Evolutionary conservation across 2,797 vertebrate genomes (phyloP).

Genomic region (Gastrophryne carolinensis): DNA sequence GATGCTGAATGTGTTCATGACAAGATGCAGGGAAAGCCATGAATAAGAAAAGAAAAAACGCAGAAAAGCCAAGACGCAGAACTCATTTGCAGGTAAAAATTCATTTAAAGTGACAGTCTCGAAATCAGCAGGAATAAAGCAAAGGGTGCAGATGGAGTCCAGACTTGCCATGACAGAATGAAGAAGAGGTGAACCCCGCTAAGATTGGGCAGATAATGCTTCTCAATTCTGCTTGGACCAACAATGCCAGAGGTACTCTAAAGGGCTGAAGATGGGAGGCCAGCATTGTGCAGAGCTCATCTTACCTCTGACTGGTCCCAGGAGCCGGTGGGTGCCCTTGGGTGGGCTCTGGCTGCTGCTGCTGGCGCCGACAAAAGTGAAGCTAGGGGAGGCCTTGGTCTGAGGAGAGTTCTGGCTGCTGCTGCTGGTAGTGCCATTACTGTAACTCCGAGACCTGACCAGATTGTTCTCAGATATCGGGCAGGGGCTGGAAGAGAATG

Average conservation of each 20-base stretch:
- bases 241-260: constrained; percentile 61
- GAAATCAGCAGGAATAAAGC: neutral
- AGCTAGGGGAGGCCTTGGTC: constrained; percentile 83
- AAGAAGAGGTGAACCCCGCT: too few relatives aligned
- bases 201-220: neutral
- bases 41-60: neutral
- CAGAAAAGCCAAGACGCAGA: neutral
- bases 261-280: constrained; percentile 55
- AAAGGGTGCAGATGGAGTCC: neutral
- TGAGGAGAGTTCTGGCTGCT: constrained; percentile 78
- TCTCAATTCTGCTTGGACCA: constrained; percentile 57
- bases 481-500: constrained; percentile 61
- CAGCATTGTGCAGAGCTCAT: constrained; percentile 67
- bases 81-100: neutral
- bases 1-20: too few relatives aligned
- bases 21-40: too few relatives aligned
- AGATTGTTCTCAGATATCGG: constrained; percentile 80
- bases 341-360: constrained; percentile 59
- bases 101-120: neutral
- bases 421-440: constrained; percentile 67
- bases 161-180: neutral
- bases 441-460: constrained; percentile 74
- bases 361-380: constrained; percentile 78
- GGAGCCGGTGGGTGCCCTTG: constrained; percentile 64
- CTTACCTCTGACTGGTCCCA: constrained; percentile 85